These are phyloP conservation scores for Pampus argenteus DNA, from an alignment of 2,797 vertebrate species.

Conservation along the genomic window DNA sequence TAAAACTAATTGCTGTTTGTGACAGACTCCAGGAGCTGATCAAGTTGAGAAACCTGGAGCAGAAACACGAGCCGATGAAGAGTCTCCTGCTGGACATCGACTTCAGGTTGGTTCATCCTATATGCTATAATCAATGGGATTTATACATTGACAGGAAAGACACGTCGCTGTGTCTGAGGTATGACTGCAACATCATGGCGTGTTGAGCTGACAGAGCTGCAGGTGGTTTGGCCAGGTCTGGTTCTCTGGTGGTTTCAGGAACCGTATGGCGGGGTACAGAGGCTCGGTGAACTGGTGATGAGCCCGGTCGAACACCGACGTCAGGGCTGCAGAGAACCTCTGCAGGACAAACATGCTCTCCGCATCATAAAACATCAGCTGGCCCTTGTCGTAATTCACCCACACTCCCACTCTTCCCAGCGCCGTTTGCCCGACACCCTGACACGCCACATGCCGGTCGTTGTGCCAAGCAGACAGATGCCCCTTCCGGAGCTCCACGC, in stretches of 20 bases:
- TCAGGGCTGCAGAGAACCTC: conserved; percentile 76
- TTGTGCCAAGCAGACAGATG: conserved; percentile 82
- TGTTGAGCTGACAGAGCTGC: conserved; percentile 66
- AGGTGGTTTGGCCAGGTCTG: conserved; percentile 74
- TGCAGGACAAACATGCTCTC: conserved; percentile 78
- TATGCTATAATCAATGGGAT: not conserved
- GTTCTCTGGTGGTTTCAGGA: conserved; percentile 70
- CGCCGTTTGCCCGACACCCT: conserved; percentile 18
- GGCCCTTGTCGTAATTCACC: conserved; percentile 79
- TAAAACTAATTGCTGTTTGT: conserved; percentile 50
- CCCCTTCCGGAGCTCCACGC: conserved; percentile 76
- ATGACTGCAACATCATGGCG: not conserved
- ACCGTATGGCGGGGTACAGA: conserved; percentile 76
- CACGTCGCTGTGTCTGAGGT: not conserved
- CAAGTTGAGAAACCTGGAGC: conserved; percentile 82
- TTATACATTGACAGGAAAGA: not conserved
- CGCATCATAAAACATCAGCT: conserved; percentile 79
- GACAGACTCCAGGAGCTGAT: conserved; percentile 94
- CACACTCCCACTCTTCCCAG: conserved; percentile 75
- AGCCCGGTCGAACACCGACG: conserved; percentile 75
- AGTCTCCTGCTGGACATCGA: conserved; percentile 97
- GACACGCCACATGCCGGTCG: conserved; percentile 67
- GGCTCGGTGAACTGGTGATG: conserved; percentile 84
- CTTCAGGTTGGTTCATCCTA: conserved; percentile 87
- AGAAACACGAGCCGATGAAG: conserved; percentile 79